These are phyloP conservation scores for Cheilosia pagana DNA, from an alignment of 2,888 invertebrate species.

Conservation along the genomic window DNA sequence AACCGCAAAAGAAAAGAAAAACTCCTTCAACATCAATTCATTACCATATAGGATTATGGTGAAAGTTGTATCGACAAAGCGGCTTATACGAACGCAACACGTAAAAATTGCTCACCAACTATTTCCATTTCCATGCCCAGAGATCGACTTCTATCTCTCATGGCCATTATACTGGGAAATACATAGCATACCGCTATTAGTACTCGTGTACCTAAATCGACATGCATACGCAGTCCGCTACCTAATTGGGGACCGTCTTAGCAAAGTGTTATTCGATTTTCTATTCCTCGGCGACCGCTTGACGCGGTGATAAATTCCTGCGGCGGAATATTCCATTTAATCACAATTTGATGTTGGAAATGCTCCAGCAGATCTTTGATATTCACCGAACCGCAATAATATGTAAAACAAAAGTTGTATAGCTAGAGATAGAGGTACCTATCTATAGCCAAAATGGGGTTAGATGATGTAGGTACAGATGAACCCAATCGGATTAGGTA, in stretches of 20 bases:
- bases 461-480: slow-evolving; percentile 25
- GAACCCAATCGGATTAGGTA: slow-evolving; percentile 66
- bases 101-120: slow-evolving; percentile 38
- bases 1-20: slow-evolving; percentile 19
- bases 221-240: slow-evolving; percentile 58
- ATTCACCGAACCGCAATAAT: slow-evolving; percentile 71
- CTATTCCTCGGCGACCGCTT: slow-evolving; percentile 46
- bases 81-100: slow-evolving; percentile 53
- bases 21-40: slow-evolving; percentile 41
- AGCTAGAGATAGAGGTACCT: slow-evolving; percentile 7
- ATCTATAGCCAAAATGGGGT: slow-evolving; percentile 21
- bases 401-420: slow-evolving; percentile 36
- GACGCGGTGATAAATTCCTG: slow-evolving; percentile 66
- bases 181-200: slow-evolving; percentile 63
- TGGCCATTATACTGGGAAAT: slow-evolving; percentile 46
- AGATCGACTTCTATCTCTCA: slow-evolving; percentile 38
- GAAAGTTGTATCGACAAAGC: slow-evolving; percentile 69
- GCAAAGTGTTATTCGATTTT: slow-evolving; percentile 52
- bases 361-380: slow-evolving; percentile 68
- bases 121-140: slow-evolving; percentile 22
- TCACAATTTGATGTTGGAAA: slow-evolving; percentile 73
- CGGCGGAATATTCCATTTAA: slow-evolving; percentile 68
- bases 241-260: slow-evolving; percentile 72
- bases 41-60: slow-evolving; percentile 66
- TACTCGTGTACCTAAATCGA: slow-evolving; percentile 62